These are phyloP conservation scores for Notarius lentiginosus DNA, from an alignment of 2,113 vertebrate genomes.

Conservation along the genomic window DNA sequence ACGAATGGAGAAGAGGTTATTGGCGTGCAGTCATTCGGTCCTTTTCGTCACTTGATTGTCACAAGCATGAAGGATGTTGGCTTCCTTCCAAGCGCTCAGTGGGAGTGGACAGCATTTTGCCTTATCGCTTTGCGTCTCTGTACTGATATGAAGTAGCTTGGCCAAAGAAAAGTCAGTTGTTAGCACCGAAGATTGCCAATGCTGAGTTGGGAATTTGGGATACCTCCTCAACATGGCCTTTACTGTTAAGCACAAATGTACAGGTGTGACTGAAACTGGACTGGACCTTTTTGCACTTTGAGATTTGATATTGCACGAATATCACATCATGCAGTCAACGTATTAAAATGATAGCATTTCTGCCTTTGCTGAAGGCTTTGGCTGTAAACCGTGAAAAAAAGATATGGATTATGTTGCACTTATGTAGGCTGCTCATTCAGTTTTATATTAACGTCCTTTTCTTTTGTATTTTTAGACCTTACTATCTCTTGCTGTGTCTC, in stretches of 20 bases:
- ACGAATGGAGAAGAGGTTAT: not conserved
- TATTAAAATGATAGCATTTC: constrained; percentile 6
- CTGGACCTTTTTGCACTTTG: constrained; percentile 44
- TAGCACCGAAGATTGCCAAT: constrained; percentile 7
- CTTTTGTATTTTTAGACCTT: not conserved
- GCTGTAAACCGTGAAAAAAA: not conserved
- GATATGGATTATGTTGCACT: not conserved
- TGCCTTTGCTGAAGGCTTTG: constrained; percentile 15
- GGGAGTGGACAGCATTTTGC: constrained; percentile 1
- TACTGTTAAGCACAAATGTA: constrained; percentile 45
- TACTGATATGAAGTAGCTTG: constrained; percentile 3
- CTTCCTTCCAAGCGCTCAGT: constrained; percentile 1
- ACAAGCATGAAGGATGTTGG: not conserved
- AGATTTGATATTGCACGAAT: constrained; percentile 34
- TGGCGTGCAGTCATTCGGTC: not conserved
- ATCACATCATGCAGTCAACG: constrained; percentile 9
- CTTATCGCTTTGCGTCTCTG: constrained; percentile 4
- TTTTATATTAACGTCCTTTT: not conserved
- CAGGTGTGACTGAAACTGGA: constrained; percentile 1
- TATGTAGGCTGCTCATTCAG: not conserved
- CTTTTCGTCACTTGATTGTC: not conserved
- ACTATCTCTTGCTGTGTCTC: not conserved
- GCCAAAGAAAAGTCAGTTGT: constrained; percentile 18
- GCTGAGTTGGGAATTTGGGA: constrained; percentile 25
- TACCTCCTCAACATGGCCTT: constrained; percentile 34